Evolutionary conservation across 2,113 vertebrate genomes (phyloP), one percentile per base, ranked within the genome.

Genomic region (Urocynchramus pylzowi): DNA sequence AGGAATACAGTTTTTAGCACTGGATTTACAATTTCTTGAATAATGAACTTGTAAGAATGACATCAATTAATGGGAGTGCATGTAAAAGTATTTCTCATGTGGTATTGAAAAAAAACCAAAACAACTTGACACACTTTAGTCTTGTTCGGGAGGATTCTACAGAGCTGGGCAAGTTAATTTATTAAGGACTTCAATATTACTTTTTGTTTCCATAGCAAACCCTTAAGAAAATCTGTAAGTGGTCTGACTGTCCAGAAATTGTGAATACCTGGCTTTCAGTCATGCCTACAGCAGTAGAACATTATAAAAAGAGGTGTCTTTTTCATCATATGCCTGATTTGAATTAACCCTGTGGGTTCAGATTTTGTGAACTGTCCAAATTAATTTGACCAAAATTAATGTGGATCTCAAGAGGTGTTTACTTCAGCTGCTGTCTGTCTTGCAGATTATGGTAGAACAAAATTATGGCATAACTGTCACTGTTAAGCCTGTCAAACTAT

Each of bases 61-160:
- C 14, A 54, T 63, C 47, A 59, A 3, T 75, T 67, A 71, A 41
- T 19, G 52, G 33, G 14, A 31, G 8, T 16, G 9, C 3, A 0
- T 74, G 10, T 60, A 52, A 39, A 90, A 75, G 23, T 47, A 45
- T 41, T 88, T 90, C n/a, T 61, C 10, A 4, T 35, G 21, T 71
- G 20, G 14, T 70, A 11, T 27, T 64, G 17, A 2, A 37, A 30
- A 39, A 76, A 42, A 6, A 15, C 0, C 16, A 50, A 24, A 63
- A 14, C 20, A 24, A 30, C 30, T 47, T 1, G 0, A 9, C 22
- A 22, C 2, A 7, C 15, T 49, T 22, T 1, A 49, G 37, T 53
- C 39, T 57, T 94, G 8, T 60, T 65, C 61, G 57, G 37, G 30
- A 53, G 21, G 13, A 28, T 89, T 91, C 33, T 50, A 6, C 21